Conservation (phyloP, 2,888 invertebrate species). For the Omphaloscelis lunosa region DNA sequence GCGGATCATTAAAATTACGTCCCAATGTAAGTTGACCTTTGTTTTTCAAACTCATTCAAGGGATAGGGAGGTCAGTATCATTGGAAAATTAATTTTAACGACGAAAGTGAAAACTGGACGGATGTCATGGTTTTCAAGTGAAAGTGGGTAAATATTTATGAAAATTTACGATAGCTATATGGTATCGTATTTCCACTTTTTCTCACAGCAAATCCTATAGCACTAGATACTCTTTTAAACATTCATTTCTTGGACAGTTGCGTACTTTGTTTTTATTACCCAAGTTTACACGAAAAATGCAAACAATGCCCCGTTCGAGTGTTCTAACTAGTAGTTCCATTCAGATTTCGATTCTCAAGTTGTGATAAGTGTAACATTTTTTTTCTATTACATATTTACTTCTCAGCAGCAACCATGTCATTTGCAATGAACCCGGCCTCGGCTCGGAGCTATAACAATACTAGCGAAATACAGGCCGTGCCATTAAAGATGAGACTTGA, state of each 20-base stretch:
- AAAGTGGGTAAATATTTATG: slow-evolving; percentile 16
- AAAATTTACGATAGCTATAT: background rate
- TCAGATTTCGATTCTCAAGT: too few species aligned
- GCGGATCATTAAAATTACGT: background rate
- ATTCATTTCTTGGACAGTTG: too few species aligned
- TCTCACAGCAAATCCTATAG: background rate
- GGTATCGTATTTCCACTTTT: background rate
- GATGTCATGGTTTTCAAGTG: background rate
- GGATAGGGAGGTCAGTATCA: background rate
- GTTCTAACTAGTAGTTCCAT: too few species aligned
- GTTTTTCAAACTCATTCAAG: background rate
- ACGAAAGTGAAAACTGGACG: slow-evolving; percentile 11
- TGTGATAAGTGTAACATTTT: too few species aligned
- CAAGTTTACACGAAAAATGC: too few species aligned
- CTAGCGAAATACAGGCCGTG: too few species aligned
- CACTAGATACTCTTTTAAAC: background rate
- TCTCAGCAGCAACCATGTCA: too few species aligned
- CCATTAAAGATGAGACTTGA: too few species aligned
- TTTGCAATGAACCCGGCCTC: too few species aligned
- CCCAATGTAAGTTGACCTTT: background rate
- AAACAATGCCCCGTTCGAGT: background rate
- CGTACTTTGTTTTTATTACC: background rate
- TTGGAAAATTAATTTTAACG: slow-evolving; percentile 7
- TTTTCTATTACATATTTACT: too few species aligned
- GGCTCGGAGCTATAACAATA: too few species aligned